phyloP scores from a whole-genome alignment of 2,888 invertebrate species.

The Drosophila paramelanica region DNA sequence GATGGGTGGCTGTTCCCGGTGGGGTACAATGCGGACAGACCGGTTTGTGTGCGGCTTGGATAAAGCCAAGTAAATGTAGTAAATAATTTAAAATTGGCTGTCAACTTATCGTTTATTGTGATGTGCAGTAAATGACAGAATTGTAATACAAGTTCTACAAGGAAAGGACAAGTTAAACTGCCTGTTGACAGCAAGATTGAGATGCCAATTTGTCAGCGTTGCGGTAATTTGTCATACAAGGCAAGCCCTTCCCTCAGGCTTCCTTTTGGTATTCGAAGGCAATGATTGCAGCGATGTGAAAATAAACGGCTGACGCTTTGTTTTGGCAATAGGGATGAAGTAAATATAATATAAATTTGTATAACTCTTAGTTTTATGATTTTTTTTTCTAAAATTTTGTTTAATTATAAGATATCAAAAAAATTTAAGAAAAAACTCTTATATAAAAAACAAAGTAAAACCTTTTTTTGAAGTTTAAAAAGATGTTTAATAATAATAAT shows the following conservation, averaged over 20 bases:
- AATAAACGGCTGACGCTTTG: background rate
- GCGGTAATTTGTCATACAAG: slow-evolving; percentile 48
- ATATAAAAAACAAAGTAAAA: too few relatives aligned
- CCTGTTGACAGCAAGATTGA: slow-evolving; percentile 60
- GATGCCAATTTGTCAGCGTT: slow-evolving; percentile 56
- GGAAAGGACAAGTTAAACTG: slow-evolving; percentile 18
- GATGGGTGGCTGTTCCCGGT: background rate
- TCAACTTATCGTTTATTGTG: slow-evolving; percentile 50
- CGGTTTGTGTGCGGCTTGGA: slow-evolving; percentile 26
- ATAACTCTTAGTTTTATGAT: background rate
- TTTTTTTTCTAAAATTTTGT: too few relatives aligned
- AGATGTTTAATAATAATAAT: too few relatives aligned
- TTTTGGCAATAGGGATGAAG: background rate
- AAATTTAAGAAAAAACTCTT: too few relatives aligned
- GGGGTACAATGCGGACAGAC: background rate
- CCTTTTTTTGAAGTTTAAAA: too few relatives aligned
- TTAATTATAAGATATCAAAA: background rate
- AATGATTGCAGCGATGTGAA: background rate
- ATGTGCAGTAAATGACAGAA: slow-evolving; percentile 29
- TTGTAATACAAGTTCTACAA: slow-evolving; percentile 19
- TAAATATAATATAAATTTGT: background rate
- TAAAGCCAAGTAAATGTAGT: slow-evolving; percentile 46
- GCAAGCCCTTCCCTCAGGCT: background rate
- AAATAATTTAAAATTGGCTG: slow-evolving; percentile 65
- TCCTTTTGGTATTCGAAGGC: background rate